Evolutionary conservation across 1,140 invertebrate species (phyloP).

Genomic region (Reticulitermes speratus): DNA sequence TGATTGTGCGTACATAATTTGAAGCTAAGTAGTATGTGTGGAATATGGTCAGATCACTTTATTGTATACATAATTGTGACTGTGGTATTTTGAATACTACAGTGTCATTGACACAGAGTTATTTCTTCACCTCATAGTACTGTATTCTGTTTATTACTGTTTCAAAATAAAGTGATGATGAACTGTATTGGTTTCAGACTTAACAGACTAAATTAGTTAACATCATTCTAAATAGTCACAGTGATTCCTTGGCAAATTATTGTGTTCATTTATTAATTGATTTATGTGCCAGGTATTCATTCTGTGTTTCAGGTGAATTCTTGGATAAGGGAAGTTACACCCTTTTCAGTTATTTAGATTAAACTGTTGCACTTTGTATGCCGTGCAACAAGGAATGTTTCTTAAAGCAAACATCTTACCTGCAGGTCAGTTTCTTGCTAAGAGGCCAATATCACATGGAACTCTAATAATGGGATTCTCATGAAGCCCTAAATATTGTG

Average conservation of each 20-base stretch:
- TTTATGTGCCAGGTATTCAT: constrained; percentile 10
- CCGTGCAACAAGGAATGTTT: constrained; percentile 10
- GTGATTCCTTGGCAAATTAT: background rate
- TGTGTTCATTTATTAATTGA: background rate
- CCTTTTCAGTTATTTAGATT: constrained; percentile 19
- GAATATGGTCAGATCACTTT: no score
- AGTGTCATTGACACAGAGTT: no score
- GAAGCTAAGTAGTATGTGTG: no score
- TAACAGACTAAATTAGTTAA: no score
- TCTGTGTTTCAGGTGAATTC: constrained; percentile 18
- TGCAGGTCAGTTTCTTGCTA: constrained; percentile 3
- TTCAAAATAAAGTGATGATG: no score
- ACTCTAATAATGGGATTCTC: background rate
- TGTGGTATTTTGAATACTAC: no score
- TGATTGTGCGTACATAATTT: no score
- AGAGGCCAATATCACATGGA: background rate
- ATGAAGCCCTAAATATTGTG: background rate
- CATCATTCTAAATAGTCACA: background rate
- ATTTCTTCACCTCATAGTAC: no score
- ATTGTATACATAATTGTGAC: no score
- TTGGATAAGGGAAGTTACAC: background rate
- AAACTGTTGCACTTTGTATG: background rate
- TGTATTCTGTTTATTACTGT: no score
- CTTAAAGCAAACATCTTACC: background rate
- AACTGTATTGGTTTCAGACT: no score